These are phyloP conservation scores for Uropsilus gracilis DNA, from an alignment of 2,113 vertebrate genomes.

Conservation along the genomic window DNA sequence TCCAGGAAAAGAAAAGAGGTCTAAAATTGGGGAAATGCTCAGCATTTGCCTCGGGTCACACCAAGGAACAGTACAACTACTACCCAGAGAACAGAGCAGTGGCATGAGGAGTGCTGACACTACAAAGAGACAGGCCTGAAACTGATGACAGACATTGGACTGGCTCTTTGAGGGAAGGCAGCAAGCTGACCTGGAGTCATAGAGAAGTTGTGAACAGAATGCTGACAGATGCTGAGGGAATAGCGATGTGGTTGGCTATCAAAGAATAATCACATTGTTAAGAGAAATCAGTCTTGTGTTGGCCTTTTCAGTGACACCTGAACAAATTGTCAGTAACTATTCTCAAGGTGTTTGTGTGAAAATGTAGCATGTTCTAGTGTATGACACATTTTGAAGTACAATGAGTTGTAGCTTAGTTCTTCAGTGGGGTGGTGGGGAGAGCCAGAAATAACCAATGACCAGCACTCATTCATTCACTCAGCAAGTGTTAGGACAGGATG, in stretches of 20 bases:
- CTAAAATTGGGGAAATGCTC: background rate
- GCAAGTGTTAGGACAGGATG: background rate
- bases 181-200: background rate
- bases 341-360: background rate
- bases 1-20: background rate
- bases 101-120: fast-evolving
- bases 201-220: background rate
- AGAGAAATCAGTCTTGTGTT: background rate
- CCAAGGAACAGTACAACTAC: fast-evolving
- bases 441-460: background rate
- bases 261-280: background rate
- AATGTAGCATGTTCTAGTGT: background rate
- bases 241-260: fast-evolving
- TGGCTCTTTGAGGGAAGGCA: background rate
- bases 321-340: background rate
- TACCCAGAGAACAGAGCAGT: fast-evolving
- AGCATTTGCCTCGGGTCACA: fast-evolving
- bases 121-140: background rate
- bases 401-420: background rate
- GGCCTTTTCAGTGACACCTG: background rate
- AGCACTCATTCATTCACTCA: background rate
- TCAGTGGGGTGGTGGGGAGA: background rate
- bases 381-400: background rate
- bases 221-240: background rate
- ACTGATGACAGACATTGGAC: fast-evolving